A percentile compares a stretch with the other conserved stretches of the same genome.
These are phyloP conservation scores for Drosophila busckii DNA, from an alignment of 1,140 invertebrate genomes.

Conservation along the genomic window DNA sequence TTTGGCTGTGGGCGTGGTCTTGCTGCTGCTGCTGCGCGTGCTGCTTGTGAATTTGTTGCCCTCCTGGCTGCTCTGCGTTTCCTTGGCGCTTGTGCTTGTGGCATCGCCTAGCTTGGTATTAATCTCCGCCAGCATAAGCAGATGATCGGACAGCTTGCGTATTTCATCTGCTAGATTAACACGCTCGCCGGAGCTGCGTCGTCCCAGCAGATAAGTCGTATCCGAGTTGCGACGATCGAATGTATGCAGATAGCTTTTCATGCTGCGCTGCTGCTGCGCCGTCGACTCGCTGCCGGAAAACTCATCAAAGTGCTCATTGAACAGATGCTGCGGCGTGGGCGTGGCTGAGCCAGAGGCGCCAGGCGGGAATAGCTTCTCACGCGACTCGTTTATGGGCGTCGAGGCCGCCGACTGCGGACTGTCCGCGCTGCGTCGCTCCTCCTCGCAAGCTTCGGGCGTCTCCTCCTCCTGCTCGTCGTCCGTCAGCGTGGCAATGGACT, in stretches of 20 bases:
- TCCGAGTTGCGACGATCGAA: conserved; percentile 87
- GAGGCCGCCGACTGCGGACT: conserved; percentile 58
- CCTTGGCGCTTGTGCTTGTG: conserved; percentile 24
- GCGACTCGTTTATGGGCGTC: conserved; percentile 72
- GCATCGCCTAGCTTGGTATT: conserved; percentile 82
- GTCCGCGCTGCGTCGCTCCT: conserved; percentile 41
- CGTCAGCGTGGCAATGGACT: conserved; percentile 83
- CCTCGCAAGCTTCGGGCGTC: conserved; percentile 21
- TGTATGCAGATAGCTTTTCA: conserved; percentile 79
- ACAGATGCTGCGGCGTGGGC: conserved; percentile 65
- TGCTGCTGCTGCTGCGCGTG: conserved; percentile 29
- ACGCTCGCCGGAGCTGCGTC: conserved; percentile 79
- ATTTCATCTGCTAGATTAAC: conserved; percentile 89
- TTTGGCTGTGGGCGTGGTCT: conserved; percentile 20
- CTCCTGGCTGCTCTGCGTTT: conserved; percentile 26
- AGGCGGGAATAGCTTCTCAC: conserved; percentile 64
- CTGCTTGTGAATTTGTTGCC: conserved; percentile 39
- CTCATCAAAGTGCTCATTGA: conserved; percentile 68
- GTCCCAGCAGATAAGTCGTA: conserved; percentile 82
- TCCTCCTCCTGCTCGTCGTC: conserved; percentile 78
- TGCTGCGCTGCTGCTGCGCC: conserved; percentile 63
- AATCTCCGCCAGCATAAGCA: conserved; percentile 86
- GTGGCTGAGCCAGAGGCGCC: conserved; percentile 42
- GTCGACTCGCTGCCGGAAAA: conserved; percentile 54
- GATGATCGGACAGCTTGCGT: conserved; percentile 87